Base-by-base conservation (phyloP, 2,888 invertebrate genomes). In the Sphaerophoria taeniata region DNA sequence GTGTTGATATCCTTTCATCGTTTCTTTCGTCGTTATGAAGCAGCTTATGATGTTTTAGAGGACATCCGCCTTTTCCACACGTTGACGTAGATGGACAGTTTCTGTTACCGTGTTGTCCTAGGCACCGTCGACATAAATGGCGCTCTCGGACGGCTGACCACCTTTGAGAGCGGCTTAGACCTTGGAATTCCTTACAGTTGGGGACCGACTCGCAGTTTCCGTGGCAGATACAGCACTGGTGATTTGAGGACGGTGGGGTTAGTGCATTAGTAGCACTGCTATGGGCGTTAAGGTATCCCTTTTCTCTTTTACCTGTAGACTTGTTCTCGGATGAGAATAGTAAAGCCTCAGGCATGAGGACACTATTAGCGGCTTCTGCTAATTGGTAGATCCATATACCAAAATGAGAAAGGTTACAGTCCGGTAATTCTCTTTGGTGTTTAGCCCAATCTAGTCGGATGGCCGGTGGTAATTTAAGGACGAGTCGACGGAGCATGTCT, bases 21-120 rank as follows among this genome's bases (percentile, higher is more conserved):
- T 51, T 6, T 3, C 45, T 6, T 1, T 34, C 58, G 2, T 55
- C 53, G 53, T 49, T 63, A 31, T 63, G 49, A 3, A 63, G 34
- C 2, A 63, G 49, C 14, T 33, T n/a, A 34, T 63, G 63, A n/a
- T 63, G 63, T 7, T 63, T 63, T 14, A 63, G 49, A 14, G 33
- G 12, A 3, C 47, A 63, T 9, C 33, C 33, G 3, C 6, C 9
- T 5, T 33, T n/a, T 2, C 55, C 49, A 7, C 63, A 63, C 2
- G n/a, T n/a, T n/a, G 51, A 2, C n/a, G 43, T 56, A 33, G 65
- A 49, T 3, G 9, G 4, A 34, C 49, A 65, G 2, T 6, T 34
- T 53, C 53, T 24, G 2, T 31, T 53, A 12, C 12, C 12, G 31
- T 31, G 31, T 11, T 53, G 24, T 53, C 24, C 53, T 31, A 24